Conservation (phyloP, 2,113 vertebrate genomes). For the Girardinichthys multiradiatus region DNA sequence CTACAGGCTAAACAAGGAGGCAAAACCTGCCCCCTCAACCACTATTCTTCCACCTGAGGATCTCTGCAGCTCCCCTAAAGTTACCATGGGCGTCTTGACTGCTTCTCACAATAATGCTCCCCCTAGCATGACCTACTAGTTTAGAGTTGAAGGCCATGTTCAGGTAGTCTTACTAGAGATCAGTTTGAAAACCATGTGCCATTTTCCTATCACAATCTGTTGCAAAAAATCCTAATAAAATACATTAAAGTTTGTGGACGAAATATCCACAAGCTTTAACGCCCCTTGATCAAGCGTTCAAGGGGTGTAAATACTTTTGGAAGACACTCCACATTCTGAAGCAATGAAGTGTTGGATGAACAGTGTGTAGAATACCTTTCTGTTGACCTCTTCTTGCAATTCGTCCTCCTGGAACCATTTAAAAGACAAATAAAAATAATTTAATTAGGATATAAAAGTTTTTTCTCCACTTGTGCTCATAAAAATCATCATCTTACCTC, state of each 20-base stretch:
- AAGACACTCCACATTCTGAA: not conserved
- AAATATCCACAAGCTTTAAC: too few relatives aligned
- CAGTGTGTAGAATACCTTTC: slow-evolving; percentile 70
- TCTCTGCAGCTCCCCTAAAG: too few relatives aligned
- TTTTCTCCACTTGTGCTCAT: not conserved
- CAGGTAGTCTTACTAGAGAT: too few relatives aligned
- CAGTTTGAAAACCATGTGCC: too few relatives aligned
- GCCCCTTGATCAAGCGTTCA: not conserved
- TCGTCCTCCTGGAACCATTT: slow-evolving; percentile 78
- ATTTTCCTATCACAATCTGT: too few relatives aligned
- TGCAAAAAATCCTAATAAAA: not conserved
- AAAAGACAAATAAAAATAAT: not conserved
- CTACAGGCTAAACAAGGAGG: too few relatives aligned
- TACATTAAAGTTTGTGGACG: not conserved
- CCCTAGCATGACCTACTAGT: too few relatives aligned
- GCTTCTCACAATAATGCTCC: too few relatives aligned
- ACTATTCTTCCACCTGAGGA: too few relatives aligned
- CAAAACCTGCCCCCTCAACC: too few relatives aligned
- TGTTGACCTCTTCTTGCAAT: slow-evolving; percentile 80
- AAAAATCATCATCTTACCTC: slow-evolving; percentile 67
- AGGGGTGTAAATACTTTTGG: not conserved
- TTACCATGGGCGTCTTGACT: too few relatives aligned
- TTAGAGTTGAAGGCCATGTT: too few relatives aligned
- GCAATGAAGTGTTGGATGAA: not conserved
- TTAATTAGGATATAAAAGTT: not conserved